Evolutionary conservation across 2,113 vertebrate species (phyloP).

Genomic region (Macquaria australasica): DNA sequence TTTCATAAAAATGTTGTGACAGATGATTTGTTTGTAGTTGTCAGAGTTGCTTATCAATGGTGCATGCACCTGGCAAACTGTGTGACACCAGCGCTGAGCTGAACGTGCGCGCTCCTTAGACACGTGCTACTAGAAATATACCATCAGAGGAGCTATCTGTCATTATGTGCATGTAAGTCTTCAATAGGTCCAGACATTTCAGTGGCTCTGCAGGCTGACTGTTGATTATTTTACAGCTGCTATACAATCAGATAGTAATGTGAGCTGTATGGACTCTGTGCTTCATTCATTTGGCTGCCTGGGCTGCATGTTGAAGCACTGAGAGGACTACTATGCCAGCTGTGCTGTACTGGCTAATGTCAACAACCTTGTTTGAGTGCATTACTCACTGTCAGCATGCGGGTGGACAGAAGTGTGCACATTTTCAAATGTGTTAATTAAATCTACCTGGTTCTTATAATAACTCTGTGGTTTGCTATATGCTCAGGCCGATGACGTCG

Average conservation of each 20-base stretch:
- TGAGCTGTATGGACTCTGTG: constrained; percentile 32
- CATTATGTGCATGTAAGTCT: constrained; percentile 14
- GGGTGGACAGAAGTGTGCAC: neutral
- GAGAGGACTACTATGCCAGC: constrained; percentile 7
- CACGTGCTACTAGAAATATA: constrained; percentile 16
- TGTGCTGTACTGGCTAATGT: constrained; percentile 49
- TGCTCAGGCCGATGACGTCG: constrained; percentile 6
- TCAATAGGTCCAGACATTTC: neutral
- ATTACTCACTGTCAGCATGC: constrained; percentile 31
- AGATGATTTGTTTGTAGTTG: constrained; percentile 39
- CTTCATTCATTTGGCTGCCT: constrained; percentile 35
- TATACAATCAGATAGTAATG: constrained; percentile 16
- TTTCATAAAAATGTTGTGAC: neutral
- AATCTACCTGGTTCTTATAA: constrained; percentile 40
- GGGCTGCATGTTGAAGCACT: constrained; percentile 29
- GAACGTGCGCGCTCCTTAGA: constrained; percentile 15
- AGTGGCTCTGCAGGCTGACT: constrained; percentile 9
- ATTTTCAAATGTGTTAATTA: constrained; percentile 56
- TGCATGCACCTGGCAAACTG: constrained; percentile 33
- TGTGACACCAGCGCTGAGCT: constrained; percentile 24
- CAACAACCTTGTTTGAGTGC: constrained; percentile 44
- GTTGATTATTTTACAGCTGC: constrained; percentile 21
- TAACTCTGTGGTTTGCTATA: neutral
- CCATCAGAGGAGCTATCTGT: constrained; percentile 15
- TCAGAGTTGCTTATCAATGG: constrained; percentile 39